These are phyloP conservation scores for Neodiprion virginianus DNA, from an alignment of 1,140 invertebrate species.

Conservation along the genomic window DNA sequence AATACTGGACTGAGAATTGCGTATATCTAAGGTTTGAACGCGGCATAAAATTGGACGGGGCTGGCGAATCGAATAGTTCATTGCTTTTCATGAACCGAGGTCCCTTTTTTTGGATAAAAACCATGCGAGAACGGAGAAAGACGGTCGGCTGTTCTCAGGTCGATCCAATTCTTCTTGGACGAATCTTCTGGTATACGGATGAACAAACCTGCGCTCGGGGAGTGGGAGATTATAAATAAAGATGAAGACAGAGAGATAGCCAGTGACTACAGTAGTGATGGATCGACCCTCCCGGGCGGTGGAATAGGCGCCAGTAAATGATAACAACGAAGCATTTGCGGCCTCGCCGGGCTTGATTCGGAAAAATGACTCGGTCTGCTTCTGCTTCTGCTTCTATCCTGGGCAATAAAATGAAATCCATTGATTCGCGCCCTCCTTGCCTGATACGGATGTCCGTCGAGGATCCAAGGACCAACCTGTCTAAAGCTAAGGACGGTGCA, in stretches of 20 bases:
- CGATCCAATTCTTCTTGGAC: slow-evolving; percentile 40
- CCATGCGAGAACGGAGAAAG: not conserved
- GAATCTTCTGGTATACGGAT: slow-evolving; percentile 1
- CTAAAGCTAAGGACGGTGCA: too few relatives aligned
- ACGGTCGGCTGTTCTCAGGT: slow-evolving; percentile 5
- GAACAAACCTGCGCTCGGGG: slow-evolving; percentile 14
- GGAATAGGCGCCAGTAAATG: not conserved
- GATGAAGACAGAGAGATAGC: slow-evolving; percentile 25
- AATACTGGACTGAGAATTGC: too few relatives aligned
- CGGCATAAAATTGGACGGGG: not conserved
- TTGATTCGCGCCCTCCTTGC: too few relatives aligned
- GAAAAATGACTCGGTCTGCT: not conserved
- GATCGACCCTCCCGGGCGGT: not conserved
- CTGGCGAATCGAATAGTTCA: slow-evolving; percentile 28
- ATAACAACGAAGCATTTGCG: not conserved
- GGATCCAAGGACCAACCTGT: too few relatives aligned
- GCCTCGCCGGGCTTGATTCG: not conserved
- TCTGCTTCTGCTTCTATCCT: too few relatives aligned
- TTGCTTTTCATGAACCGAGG: slow-evolving; percentile 43
- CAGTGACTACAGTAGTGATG: slow-evolving; percentile 20
- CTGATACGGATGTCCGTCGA: too few relatives aligned
- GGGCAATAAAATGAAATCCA: too few relatives aligned
- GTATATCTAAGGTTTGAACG: not conserved
- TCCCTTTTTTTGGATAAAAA: not conserved
- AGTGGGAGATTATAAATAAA: slow-evolving; percentile 34